phyloP scores from a whole-genome alignment of 1,140 invertebrate genomes.

The Lepidostoma basale region DNA sequence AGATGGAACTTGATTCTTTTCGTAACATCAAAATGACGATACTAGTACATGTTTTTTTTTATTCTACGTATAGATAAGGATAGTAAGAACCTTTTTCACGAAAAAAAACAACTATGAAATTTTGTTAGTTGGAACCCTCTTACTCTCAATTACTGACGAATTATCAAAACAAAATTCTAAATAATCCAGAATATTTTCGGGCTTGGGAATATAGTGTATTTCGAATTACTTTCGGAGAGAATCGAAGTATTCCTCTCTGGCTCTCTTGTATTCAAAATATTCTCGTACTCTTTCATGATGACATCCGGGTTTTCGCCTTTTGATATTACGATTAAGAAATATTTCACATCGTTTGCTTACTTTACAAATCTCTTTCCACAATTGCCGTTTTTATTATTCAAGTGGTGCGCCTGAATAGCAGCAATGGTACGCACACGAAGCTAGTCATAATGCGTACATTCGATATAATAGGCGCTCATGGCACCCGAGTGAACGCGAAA shows the following conservation, averaged over 20 bases:
- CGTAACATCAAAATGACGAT: no score
- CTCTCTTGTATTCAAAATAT: neutral
- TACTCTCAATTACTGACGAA: no score
- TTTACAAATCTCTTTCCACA: neutral
- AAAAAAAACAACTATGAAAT: no score
- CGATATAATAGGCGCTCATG: slow-evolving; percentile 6
- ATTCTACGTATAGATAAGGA: no score
- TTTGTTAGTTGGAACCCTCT: no score
- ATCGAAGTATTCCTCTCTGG: neutral
- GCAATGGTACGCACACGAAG: neutral
- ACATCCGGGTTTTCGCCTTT: neutral
- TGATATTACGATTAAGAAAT: neutral
- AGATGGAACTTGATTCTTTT: no score
- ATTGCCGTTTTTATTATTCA: neutral
- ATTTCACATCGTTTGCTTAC: neutral
- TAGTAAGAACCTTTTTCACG: no score
- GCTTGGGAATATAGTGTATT: neutral
- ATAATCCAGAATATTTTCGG: no score
- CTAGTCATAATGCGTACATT: neutral
- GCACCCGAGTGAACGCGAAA: slow-evolving; percentile 11
- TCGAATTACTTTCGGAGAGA: neutral
- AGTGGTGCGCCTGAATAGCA: neutral
- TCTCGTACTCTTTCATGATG: neutral
- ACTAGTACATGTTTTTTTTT: no score
- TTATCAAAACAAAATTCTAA: no score